These are phyloP conservation scores for Acinonyx jubatus DNA, from an alignment of 2,113 vertebrate genomes.

Conservation along the genomic window DNA sequence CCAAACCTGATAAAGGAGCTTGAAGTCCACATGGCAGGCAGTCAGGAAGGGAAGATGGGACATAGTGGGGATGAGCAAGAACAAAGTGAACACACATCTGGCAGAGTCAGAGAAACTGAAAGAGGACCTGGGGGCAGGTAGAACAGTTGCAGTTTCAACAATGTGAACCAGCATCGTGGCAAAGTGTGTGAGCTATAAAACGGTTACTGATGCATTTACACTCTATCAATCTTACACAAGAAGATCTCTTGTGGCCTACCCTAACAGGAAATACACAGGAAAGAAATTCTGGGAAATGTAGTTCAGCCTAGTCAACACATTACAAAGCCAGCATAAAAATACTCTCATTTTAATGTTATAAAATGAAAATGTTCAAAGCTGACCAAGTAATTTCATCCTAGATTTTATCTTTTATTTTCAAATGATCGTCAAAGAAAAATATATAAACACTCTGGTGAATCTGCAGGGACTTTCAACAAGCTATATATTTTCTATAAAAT, in stretches of 20 bases:
- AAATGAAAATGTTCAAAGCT: background rate
- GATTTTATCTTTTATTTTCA: conserved; percentile 22
- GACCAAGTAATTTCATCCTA: background rate
- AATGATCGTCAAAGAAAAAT: conserved; percentile 1
- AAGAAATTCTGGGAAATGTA: background rate
- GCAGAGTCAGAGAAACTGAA: background rate
- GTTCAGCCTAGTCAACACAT: background rate
- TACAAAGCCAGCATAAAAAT: background rate
- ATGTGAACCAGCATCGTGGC: background rate
- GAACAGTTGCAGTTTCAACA: background rate
- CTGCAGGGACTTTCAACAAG: background rate
- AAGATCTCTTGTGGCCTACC: background rate
- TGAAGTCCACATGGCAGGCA: background rate
- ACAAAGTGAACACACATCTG: background rate
- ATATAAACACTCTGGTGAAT: background rate
- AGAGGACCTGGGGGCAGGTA: background rate
- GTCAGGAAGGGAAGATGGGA: background rate
- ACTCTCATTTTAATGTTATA: background rate
- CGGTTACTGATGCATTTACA: background rate
- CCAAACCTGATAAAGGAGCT: background rate
- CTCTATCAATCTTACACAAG: background rate
- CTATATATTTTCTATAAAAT: background rate
- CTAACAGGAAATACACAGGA: background rate
- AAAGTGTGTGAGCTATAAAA: background rate
- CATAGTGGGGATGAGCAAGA: background rate